These are phyloP conservation scores for Nezara viridula DNA, from an alignment of 2,888 invertebrate species.

Conservation along the genomic window DNA sequence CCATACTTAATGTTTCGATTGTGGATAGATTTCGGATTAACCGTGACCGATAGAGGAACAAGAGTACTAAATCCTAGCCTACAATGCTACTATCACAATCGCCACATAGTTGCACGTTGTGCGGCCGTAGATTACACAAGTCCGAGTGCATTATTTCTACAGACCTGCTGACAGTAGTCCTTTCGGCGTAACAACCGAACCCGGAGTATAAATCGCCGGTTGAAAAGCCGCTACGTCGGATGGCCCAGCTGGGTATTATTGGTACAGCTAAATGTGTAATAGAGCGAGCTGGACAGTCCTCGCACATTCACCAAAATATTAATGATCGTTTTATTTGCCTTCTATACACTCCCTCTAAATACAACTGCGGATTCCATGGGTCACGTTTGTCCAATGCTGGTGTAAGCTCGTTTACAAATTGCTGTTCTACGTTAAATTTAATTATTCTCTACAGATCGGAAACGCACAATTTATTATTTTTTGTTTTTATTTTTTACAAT, in stretches of 20 bases:
- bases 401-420: not conserved
- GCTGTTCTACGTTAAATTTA: not conserved
- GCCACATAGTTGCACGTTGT: constrained; percentile 6
- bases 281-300: not conserved
- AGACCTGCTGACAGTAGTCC: constrained; percentile 19
- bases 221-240: constrained; percentile 1
- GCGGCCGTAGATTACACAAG: constrained; percentile 5
- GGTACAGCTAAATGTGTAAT: constrained; percentile 17
- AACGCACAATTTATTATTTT: not conserved
- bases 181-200: not conserved
- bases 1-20: not conserved
- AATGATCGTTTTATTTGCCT: constrained; percentile 21
- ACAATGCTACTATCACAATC: constrained; percentile 29
- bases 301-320: constrained; percentile 23
- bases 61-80: not conserved
- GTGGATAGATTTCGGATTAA: not conserved
- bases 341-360: not conserved
- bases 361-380: not conserved
- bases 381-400: not conserved
- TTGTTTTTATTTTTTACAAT: too few species aligned
- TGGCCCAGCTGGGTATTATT: not conserved
- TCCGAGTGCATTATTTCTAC: constrained; percentile 15
- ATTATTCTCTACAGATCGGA: not conserved
- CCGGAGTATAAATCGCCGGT: constrained; percentile 25
- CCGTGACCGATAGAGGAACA: not conserved